Percentiles rank a stretch among this genome's conserved stretches.
Conservation (phyloP, 1,140 invertebrate genomes). For the Holcopasites calliopsidis region DNA sequence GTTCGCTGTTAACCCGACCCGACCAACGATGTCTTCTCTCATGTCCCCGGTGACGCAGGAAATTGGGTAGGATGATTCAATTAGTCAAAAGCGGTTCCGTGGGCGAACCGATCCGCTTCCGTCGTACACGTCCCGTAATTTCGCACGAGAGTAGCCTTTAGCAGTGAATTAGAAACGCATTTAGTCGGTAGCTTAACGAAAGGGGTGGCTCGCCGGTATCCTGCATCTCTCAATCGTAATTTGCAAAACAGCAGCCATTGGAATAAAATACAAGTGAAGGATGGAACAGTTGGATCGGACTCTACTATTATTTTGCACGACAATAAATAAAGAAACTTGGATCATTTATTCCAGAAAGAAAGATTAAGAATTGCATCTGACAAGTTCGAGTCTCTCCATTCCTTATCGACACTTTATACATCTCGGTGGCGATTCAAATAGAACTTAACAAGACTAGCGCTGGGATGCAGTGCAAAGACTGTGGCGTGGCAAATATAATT, state of each 20-base stretch:
- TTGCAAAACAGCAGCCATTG: too few relatives aligned
- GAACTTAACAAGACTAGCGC: not conserved
- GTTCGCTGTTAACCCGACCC: not conserved
- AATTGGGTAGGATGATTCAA: constrained; percentile 68
- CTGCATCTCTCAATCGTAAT: too few relatives aligned
- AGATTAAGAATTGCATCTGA: not conserved
- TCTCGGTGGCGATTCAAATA: not conserved
- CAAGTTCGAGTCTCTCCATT: too few relatives aligned
- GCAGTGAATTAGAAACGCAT: constrained; percentile 41
- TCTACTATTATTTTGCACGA: too few relatives aligned
- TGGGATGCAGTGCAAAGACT: too few relatives aligned
- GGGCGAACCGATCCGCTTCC: constrained; percentile 51
- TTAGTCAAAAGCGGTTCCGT: constrained; percentile 53
- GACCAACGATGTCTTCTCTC: not conserved
- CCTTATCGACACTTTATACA: not conserved
- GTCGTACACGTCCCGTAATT: constrained; percentile 42
- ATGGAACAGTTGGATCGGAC: too few relatives aligned
- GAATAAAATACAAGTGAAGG: too few relatives aligned
- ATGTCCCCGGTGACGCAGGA: constrained; percentile 45
- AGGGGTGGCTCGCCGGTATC: too few relatives aligned
- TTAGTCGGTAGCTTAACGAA: constrained; percentile 8
- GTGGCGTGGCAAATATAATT: constrained; percentile 1
- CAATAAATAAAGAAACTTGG: too few relatives aligned
- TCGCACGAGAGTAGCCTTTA: constrained; percentile 42
- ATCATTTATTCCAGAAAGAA: not conserved